Conservation (phyloP, 1,140 invertebrate genomes). For the Amphibalanus amphitrite region DNA sequence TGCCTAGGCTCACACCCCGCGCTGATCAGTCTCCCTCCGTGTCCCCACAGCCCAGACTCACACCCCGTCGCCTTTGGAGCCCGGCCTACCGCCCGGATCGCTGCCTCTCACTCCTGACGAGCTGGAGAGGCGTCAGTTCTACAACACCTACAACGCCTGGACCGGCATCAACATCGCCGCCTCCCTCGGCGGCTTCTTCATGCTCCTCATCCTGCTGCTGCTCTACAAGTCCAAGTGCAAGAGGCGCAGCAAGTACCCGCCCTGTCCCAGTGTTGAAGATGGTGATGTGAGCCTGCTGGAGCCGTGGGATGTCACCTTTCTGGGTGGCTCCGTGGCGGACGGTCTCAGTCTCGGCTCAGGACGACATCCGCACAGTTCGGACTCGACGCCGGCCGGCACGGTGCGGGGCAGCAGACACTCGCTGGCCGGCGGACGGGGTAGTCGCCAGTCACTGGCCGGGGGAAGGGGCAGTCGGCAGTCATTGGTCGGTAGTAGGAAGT, state of each 20-base stretch:
- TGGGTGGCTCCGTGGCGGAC: background rate
- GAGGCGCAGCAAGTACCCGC: constrained; percentile 14
- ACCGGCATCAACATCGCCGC: constrained; percentile 18
- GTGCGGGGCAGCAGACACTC: background rate
- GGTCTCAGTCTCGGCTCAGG: background rate
- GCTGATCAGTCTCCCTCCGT: constrained; percentile 4
- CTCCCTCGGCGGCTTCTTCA: constrained; percentile 18
- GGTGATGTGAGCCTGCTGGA: background rate
- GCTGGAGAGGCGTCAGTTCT: constrained; percentile 11
- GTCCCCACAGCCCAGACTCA: background rate
- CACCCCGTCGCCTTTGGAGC: background rate
- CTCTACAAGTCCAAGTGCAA: constrained; percentile 19
- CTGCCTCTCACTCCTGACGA: background rate
- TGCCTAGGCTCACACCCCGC: background rate
- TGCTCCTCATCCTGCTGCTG: constrained; percentile 18
- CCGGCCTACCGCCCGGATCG: no score
- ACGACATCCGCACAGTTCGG: background rate
- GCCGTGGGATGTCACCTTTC: background rate
- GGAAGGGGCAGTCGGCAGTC: background rate
- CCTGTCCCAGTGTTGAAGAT: constrained; percentile 17
- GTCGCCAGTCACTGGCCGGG: background rate
- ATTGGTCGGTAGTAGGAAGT: background rate
- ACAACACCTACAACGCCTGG: constrained; percentile 19
- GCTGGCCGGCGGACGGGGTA: background rate
- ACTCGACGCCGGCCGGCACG: background rate